Percentiles rank a stretch among this genome's conserved stretches.
Conservation (phyloP, 1,140 invertebrate genomes). For the Pseudomyrmex pallidus region DNA sequence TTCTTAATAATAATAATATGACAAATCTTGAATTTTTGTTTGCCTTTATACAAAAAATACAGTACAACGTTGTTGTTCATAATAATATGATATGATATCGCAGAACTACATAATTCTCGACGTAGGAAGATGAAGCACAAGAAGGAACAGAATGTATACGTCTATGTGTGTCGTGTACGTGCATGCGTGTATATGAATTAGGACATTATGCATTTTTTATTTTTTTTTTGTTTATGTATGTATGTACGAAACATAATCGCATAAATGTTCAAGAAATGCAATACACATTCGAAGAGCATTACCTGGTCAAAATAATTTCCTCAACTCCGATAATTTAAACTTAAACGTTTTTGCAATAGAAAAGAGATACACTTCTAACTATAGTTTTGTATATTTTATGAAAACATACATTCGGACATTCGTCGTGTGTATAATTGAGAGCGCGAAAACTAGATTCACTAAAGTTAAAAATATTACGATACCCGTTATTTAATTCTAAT, state of each 20-base stretch:
- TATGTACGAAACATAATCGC: constrained; percentile 70
- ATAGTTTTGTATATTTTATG: constrained; percentile 25
- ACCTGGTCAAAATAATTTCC: constrained; percentile 29
- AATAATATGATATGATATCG: constrained; percentile 3
- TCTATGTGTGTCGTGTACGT: constrained; percentile 58
- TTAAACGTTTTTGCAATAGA: constrained; percentile 1
- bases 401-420: constrained; percentile 18
- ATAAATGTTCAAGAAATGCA: constrained; percentile 59
- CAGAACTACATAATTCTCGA: constrained; percentile 20
- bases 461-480: constrained; percentile 36
- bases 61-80: background rate
- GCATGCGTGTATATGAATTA: constrained; percentile 40
- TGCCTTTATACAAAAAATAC: constrained; percentile 21
- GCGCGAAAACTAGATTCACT: constrained; percentile 32
- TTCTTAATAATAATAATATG: background rate
- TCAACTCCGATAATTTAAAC: background rate
- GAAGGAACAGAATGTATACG: constrained; percentile 68
- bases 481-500: constrained; percentile 51
- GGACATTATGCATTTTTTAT: constrained; percentile 5
- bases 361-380: constrained; percentile 18
- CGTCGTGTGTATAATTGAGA: constrained; percentile 14
- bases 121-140: constrained; percentile 71
- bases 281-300: constrained; percentile 46
- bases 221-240: constrained; percentile 38
- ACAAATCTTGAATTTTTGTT: background rate